Conservation (phyloP, 2,888 invertebrate genomes). For the Himalopsyche kuldschensis region DNA sequence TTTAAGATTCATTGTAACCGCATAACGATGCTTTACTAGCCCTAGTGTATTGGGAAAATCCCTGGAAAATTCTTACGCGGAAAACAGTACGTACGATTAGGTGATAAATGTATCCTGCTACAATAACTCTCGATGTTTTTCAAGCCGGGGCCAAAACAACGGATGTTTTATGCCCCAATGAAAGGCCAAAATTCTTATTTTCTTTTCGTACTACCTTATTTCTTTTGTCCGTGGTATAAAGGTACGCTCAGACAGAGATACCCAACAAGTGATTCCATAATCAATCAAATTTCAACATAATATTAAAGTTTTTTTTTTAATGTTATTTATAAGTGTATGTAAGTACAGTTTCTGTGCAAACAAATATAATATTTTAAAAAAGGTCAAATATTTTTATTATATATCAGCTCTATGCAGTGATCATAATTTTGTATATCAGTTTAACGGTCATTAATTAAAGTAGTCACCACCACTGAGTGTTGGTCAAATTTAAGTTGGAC, state of each 20-base stretch:
- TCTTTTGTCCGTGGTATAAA: neutral
- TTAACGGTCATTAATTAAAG: no score
- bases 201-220: neutral
- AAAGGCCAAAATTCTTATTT: neutral
- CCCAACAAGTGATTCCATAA: neutral
- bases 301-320: no score
- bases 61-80: neutral
- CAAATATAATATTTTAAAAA: no score
- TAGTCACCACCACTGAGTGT: no score
- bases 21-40: neutral
- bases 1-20: neutral
- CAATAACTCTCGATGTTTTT: slow-evolving; percentile 23
- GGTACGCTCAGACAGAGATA: neutral
- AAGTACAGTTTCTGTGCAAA: no score
- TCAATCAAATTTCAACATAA: neutral
- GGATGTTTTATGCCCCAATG: neutral
- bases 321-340: no score
- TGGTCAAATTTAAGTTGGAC: no score
- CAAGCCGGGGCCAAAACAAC: slow-evolving; percentile 16
- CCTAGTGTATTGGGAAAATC: neutral
- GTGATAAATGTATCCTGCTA: slow-evolving; percentile 14
- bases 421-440: no score
- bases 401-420: no score
- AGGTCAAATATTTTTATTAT: no score
- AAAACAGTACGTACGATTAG: neutral